Evolutionary conservation across 37 sponge, comb jelly and placozoan genomes (phyloP), one percentile per base, ranked within the genome.

Genomic region (Halichondria panicea): DNA sequence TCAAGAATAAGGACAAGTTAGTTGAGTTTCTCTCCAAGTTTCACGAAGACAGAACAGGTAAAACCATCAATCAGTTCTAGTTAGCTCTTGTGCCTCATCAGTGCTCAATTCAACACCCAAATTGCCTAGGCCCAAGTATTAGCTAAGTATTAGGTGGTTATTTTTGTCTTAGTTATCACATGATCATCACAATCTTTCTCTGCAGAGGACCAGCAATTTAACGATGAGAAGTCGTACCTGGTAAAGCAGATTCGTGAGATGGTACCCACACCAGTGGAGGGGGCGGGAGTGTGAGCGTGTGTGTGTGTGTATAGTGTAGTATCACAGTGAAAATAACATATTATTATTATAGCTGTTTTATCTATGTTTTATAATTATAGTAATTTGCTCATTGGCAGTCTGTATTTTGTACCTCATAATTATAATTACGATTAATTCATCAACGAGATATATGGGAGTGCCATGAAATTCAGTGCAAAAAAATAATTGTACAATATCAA

Each of bases 121-220:
- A n/a, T n/a, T n/a, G n/a, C 13, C 50, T 48, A 18, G 50, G 50
- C 50, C 13, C 13, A 9, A 9, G 50, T 48, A 48, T 48, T 24
- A 3, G 5, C 6, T 27, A 19, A 0, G 27, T 1, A n/a, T 0
- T 45, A 12, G 15, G 19, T 44, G 30, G 31, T 31, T 4, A 7
- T 43, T 24, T 42, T 2, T 68, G 2, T 38, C 69, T 15, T 33
- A 41, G 37, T 60, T 3, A 19, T 3, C 43, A 12, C 32, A 4
- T 68, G 33, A 9, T 31, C 43, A 4, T 68, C 33, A 30, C 65
- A 4, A 31, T 13, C 65, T 63, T 35, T 63, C 37, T 5, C 43
- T 58, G 9, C 82, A 89, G 99, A 99, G 75, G 99, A 99, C 77
- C 94, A 99, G 32, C 99, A 99, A 70, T 99, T 99, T 57, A 96